phyloP scores from a whole-genome alignment of 1,140 invertebrate genomes.

The Caenorhabditis latens region DNA sequence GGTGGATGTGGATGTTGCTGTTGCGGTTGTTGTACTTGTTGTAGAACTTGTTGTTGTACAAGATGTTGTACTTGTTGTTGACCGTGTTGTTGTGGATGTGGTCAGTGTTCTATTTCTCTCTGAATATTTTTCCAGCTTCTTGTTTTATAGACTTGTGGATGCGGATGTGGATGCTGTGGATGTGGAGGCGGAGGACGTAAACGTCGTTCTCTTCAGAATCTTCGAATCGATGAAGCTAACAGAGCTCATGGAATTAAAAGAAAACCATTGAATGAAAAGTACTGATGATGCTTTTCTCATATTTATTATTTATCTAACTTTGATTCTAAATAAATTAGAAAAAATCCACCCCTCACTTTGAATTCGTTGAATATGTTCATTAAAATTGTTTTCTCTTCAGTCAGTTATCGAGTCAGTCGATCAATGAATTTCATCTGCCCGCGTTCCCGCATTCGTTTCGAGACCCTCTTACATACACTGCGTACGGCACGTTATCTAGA shows the following conservation, averaged over 20 bases:
- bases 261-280: background rate
- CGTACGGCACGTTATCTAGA: no score
- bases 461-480: background rate
- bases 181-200: constrained; percentile 57
- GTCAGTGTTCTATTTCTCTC: background rate
- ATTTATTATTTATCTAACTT: no score
- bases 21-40: constrained; percentile 40
- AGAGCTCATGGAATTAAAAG: constrained; percentile 22
- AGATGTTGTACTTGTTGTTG: constrained; percentile 59
- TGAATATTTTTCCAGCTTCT: no score
- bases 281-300: no score
- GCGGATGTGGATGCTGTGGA: constrained; percentile 45
- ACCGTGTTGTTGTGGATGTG: constrained; percentile 41
- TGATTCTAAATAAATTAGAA: no score
- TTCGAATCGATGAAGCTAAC: constrained; percentile 54
- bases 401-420: no score
- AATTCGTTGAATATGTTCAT: background rate
- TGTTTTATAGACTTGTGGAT: constrained; percentile 3
- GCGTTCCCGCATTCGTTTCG: background rate
- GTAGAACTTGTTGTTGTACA: constrained; percentile 45
- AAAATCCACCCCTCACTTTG: background rate
- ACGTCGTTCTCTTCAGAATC: constrained; percentile 59
- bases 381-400: no score
- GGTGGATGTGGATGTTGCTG: constrained; percentile 59
- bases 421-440: background rate